These are phyloP conservation scores for Cephus rjabovi DNA, from an alignment of 2,888 invertebrate species.

Conservation along the genomic window DNA sequence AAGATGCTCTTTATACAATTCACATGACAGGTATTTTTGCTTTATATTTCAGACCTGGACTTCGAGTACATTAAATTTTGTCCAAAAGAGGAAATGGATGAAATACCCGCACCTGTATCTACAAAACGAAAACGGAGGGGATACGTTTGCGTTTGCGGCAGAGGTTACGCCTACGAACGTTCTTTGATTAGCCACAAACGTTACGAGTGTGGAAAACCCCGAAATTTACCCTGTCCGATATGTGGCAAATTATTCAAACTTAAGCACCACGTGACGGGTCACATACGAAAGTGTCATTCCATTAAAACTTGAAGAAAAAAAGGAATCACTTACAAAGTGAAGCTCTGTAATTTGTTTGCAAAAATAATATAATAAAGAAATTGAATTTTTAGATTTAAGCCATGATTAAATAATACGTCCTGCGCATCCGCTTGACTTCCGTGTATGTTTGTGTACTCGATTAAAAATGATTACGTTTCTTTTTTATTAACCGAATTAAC, in stretches of 20 bases:
- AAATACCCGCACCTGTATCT: constrained; percentile 12
- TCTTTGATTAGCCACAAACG: constrained; percentile 58
- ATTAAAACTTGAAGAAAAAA: neutral
- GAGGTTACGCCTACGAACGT: constrained; percentile 54
- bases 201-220: constrained; percentile 64
- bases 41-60: neutral
- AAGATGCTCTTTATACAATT: constrained; percentile 5
- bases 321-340: too few relatives aligned
- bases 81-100: neutral
- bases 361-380: too few relatives aligned
- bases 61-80: neutral
- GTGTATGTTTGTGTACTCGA: neutral
- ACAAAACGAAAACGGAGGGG: neutral
- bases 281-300: constrained; percentile 36
- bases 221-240: constrained; percentile 60
- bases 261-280: constrained; percentile 46
- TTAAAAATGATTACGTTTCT: neutral
- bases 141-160: constrained; percentile 51
- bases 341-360: too few relatives aligned
- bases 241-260: constrained; percentile 59
- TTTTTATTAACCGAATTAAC: neutral
- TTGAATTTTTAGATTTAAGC: too few relatives aligned
- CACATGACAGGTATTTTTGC: neutral
- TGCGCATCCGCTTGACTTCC: neutral
- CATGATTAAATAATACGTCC: too few relatives aligned